A percentile compares a stretch with the other conserved stretches of the same genome.
These are phyloP conservation scores for Drosophila azteca DNA, from an alignment of 1,140 invertebrate genomes.

Conservation along the genomic window DNA sequence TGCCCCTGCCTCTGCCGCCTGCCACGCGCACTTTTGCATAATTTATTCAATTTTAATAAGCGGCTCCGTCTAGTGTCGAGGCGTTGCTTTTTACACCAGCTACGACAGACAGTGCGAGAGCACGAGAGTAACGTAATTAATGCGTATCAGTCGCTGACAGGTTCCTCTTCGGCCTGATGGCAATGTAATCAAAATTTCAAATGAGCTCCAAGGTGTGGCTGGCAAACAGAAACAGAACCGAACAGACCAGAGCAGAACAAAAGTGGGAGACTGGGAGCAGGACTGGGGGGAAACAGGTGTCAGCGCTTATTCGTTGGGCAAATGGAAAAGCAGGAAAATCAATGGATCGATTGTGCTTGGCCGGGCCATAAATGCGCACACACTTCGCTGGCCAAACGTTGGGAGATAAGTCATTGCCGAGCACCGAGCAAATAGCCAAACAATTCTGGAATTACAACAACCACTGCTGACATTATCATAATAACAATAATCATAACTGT, in stretches of 20 bases:
- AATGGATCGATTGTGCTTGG: slow-evolving; percentile 41
- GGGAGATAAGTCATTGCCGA: slow-evolving; percentile 38
- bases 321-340: slow-evolving; percentile 40
- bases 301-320: background rate
- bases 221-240: background rate
- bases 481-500: slow-evolving; percentile 79
- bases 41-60: slow-evolving; percentile 82
- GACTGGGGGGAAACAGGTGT: slow-evolving; percentile 2
- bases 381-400: slow-evolving; percentile 43
- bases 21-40: slow-evolving; percentile 70
- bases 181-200: slow-evolving; percentile 77
- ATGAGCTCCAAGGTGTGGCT: slow-evolving; percentile 50
- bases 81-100: slow-evolving; percentile 63
- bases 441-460: slow-evolving; percentile 34
- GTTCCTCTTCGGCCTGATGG: slow-evolving; percentile 47
- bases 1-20: slow-evolving; percentile 2
- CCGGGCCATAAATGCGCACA: slow-evolving; percentile 46
- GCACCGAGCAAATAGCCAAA: slow-evolving; percentile 55
- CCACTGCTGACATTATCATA: slow-evolving; percentile 67
- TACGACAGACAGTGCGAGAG: background rate
- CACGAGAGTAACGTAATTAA: slow-evolving; percentile 54
- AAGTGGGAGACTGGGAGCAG: background rate
- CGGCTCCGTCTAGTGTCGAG: slow-evolving; percentile 38
- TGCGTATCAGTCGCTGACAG: slow-evolving; percentile 70
- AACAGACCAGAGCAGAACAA: background rate